These are phyloP conservation scores for Siderastrea radians DNA, from an alignment of 92 coral and sea anemone species.

Conservation along the genomic window DNA sequence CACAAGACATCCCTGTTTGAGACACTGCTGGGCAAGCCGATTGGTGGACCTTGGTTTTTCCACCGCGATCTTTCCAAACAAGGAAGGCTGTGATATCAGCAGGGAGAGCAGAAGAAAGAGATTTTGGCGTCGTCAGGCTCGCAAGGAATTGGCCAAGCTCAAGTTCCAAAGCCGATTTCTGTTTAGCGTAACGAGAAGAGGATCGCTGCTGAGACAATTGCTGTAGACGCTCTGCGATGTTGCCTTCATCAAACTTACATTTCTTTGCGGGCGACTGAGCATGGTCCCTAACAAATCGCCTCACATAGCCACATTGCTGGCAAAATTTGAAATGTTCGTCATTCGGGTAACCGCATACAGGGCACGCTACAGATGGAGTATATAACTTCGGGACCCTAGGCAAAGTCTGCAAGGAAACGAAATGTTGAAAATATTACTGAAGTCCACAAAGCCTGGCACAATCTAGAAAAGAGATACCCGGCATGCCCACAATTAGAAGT, in stretches of 20 bases:
- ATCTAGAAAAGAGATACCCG: conserved; percentile 20
- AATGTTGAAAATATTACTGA: neutral
- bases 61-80: conserved; percentile 29
- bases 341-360: conserved; percentile 29
- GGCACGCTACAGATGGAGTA: conserved; percentile 25
- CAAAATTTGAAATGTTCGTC: conserved; percentile 16
- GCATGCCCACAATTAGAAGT: conserved; percentile 23
- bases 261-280: neutral
- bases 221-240: conserved; percentile 1
- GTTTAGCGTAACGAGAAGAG: conserved; percentile 35
- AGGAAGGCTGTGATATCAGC: neutral
- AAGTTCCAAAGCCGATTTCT: conserved; percentile 40
- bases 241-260: conserved; percentile 13
- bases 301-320: conserved; percentile 25
- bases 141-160: neutral
- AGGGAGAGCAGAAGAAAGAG: conserved; percentile 9
- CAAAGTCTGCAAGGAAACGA: conserved; percentile 31
- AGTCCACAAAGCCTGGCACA: neutral
- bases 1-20: neutral
- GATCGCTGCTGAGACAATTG: conserved; percentile 6
- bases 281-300: neutral
- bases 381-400: conserved; percentile 46
- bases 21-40: conserved; percentile 3
- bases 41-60: conserved; percentile 3
- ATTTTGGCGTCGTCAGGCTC: neutral